These are phyloP conservation scores for Trichopoda pennipes DNA, from an alignment of 2,888 invertebrate genomes.

Conservation along the genomic window DNA sequence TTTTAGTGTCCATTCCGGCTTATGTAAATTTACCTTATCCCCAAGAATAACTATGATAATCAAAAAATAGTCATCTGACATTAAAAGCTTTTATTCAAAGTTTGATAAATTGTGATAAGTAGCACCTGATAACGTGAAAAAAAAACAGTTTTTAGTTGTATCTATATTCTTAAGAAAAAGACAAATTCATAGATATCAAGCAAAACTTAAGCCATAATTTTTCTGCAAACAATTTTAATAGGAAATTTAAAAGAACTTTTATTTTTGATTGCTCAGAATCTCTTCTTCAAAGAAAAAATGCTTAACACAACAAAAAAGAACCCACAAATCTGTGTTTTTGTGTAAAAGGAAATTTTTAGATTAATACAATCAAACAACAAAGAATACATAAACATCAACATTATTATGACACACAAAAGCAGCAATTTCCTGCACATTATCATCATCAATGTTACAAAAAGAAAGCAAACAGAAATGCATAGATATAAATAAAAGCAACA, in stretches of 20 bases:
- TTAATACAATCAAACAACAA: conserved; percentile 28
- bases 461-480: not conserved
- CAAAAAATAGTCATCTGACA: too few relatives aligned
- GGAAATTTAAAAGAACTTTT: too few relatives aligned
- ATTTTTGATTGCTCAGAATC: not conserved
- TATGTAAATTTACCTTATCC: too few relatives aligned
- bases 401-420: conserved; percentile 58
- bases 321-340: not conserved
- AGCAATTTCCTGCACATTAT: conserved; percentile 66
- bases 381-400: conserved; percentile 30
- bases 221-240: too few relatives aligned
- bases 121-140: too few relatives aligned
- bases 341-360: not conserved
- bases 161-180: too few relatives aligned
- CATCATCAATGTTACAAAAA: conserved; percentile 44
- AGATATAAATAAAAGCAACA: not conserved
- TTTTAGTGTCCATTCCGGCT: too few relatives aligned
- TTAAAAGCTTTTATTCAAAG: too few relatives aligned
- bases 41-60: too few relatives aligned
- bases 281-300: not conserved
- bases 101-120: too few relatives aligned
- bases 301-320: conserved; percentile 15
- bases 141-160: too few relatives aligned
- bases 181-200: not conserved
- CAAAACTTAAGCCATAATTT: too few relatives aligned